Base-by-base conservation (phyloP, 2,797 vertebrate species). In the Eupleurogrammus muticus region DNA sequence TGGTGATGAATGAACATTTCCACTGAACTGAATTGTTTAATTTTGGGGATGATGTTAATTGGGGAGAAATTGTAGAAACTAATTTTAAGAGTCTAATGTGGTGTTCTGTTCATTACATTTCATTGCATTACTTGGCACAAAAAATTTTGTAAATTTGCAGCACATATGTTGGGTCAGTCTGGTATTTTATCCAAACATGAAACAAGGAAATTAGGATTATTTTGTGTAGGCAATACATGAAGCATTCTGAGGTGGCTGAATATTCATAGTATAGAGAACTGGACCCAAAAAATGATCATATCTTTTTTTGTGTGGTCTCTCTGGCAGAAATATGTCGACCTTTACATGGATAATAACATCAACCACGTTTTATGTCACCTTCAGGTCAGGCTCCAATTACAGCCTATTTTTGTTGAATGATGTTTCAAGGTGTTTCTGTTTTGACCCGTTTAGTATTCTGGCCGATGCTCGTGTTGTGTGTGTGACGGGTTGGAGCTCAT, bases 391-490 rank as follows among this genome's bases (percentile, higher is more conserved):
- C 38, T 66, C 28, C 47, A 28, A 59, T 72, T 49, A 32, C 3
- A 40, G 56, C 61, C 11, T 69, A 6, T 75, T 65, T 80, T 48
- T 51, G 21, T 51, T 58, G 35, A 79, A 73, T 73, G n/a, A 62
- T 55, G 61, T 71, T 77, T 86, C 63, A 81, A 87, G 64, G 76
- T 81, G 75, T 52, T 83, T 73, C 51, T 63, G 56, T 56, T 73
- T 78, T 59, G 68, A 75, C 73, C 84, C 66, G 75, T 76, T 90
- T 85, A 80, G 75, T 73, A 83, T 89, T 85, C 61, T 24, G 38
- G 73, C 71, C 70, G 84, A 48, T 54, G 73, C 77, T 70, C 71
- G 48, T 35, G 51, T 72, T 3, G 60, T 70, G 79, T 51, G 9
- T 82, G 67, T 80, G 85, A 76, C 70, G 32, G 61, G 42, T 48